These are phyloP conservation scores for Stenichneumon culpator DNA, from an alignment of 2,888 invertebrate species.

Conservation along the genomic window DNA sequence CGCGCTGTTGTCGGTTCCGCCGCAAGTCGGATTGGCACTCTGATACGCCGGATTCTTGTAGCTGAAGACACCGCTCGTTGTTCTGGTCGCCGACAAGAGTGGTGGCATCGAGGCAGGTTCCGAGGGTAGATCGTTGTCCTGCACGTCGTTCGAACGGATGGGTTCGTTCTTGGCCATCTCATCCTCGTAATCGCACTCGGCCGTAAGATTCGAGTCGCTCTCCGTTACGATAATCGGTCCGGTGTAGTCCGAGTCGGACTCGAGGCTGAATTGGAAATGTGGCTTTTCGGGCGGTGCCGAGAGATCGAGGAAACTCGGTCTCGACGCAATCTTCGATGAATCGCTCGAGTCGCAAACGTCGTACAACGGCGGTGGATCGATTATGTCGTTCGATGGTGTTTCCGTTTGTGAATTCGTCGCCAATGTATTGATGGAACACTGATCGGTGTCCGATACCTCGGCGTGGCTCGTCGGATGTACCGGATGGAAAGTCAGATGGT, in stretches of 20 bases:
- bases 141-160: conserved; percentile 81
- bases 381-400: conserved; percentile 80
- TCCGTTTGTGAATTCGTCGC: conserved; percentile 80
- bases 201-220: conserved; percentile 83
- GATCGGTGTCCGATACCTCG: conserved; percentile 82
- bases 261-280: conserved; percentile 88
- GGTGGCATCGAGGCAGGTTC: conserved; percentile 88
- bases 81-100: conserved; percentile 83
- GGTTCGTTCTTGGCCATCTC: conserved; percentile 82
- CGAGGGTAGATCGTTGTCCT: conserved; percentile 85
- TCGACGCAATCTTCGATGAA: conserved; percentile 83
- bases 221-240: conserved; percentile 88
- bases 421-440: conserved; percentile 82
- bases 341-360: conserved; percentile 80
- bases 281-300: conserved; percentile 89
- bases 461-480: conserved; percentile 74
- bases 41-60: conserved; percentile 92
- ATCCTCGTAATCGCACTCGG: conserved; percentile 85
- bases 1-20: conserved; percentile 72
- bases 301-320: conserved; percentile 89
- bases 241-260: conserved; percentile 75
- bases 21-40: conserved; percentile 88
- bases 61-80: conserved; percentile 87
- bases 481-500: conserved; percentile 62
- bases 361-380: conserved; percentile 81